Evolutionary conservation across 2,888 invertebrate genomes (phyloP).

Genomic region (Metellina segmentata): DNA sequence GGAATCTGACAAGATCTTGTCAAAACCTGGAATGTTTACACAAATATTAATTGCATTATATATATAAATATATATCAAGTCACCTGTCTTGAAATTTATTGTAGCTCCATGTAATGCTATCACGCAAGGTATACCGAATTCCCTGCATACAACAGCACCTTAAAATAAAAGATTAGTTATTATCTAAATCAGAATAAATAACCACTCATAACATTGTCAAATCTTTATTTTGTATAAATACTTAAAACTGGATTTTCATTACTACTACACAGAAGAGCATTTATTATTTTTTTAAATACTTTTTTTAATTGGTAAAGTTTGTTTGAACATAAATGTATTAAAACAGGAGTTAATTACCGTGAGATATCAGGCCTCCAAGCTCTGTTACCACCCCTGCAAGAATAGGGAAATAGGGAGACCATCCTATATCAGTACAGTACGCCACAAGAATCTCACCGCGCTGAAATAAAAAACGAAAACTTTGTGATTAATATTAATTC

Average conservation of each 20-base stretch:
- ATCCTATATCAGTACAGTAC: conserved; percentile 89
- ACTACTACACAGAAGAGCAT: too few relatives aligned
- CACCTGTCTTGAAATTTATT: conserved; percentile 63
- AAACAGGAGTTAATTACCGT: conserved; percentile 83
- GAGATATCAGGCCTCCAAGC: conserved; percentile 90
- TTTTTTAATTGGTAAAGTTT: neutral
- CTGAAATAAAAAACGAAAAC: conserved; percentile 12
- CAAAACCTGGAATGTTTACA: too few relatives aligned
- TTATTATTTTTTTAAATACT: too few relatives aligned
- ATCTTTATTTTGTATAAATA: too few relatives aligned
- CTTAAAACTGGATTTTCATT: too few relatives aligned
- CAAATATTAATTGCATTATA: too few relatives aligned
- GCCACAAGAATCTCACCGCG: conserved; percentile 89
- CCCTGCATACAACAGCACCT: conserved; percentile 91
- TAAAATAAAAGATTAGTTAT: neutral
- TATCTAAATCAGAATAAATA: too few relatives aligned
- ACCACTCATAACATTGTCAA: too few relatives aligned
- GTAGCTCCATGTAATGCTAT: conserved; percentile 88
- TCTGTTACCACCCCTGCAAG: conserved; percentile 90
- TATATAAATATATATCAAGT: too few relatives aligned
- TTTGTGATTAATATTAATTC: too few relatives aligned
- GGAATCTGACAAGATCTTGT: too few relatives aligned
- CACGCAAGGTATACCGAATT: conserved; percentile 90
- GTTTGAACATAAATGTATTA: neutral
- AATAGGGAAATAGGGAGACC: conserved; percentile 92